These are phyloP conservation scores for Diabrotica balteata DNA, from an alignment of 2,888 invertebrate genomes.

Conservation along the genomic window DNA sequence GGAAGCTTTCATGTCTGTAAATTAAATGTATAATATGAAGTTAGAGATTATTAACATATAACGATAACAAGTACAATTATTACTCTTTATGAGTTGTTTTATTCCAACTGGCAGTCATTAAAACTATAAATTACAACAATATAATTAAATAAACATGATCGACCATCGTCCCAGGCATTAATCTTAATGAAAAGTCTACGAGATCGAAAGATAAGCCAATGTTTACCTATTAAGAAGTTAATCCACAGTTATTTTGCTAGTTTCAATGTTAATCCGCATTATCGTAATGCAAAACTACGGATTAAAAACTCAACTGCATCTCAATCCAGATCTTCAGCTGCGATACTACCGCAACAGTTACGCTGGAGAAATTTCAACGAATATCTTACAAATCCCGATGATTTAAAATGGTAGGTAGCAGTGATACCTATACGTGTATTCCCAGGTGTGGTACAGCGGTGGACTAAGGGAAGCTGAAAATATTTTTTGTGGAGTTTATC, in stretches of 20 bases:
- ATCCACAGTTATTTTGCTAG: slow-evolving; percentile 16
- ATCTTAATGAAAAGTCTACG: slow-evolving; percentile 4
- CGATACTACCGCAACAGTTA: slow-evolving; percentile 5
- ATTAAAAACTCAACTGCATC: slow-evolving; percentile 17
- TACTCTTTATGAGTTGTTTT: no score
- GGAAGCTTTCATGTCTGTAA: no score
- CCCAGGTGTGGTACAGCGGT: no score
- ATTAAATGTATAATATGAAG: no score
- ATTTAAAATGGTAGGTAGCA: no score
- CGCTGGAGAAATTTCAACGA: slow-evolving; percentile 1
- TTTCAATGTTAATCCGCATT: slow-evolving; percentile 8
- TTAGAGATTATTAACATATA: no score
- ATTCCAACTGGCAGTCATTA: no score
- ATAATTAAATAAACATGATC: not conserved
- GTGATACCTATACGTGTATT: no score
- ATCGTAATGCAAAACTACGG: slow-evolving; percentile 16
- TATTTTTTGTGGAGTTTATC: no score
- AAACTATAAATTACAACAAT: not conserved
- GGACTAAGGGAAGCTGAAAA: no score
- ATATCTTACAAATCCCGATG: not conserved
- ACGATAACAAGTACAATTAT: no score
- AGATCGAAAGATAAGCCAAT: slow-evolving; percentile 8
- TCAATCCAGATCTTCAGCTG: slow-evolving; percentile 17
- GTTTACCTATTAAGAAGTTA: slow-evolving; percentile 20
- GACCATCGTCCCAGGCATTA: not conserved